Base-by-base conservation (phyloP, 2,113 vertebrate species). In the Oreochromis aureus region DNA sequence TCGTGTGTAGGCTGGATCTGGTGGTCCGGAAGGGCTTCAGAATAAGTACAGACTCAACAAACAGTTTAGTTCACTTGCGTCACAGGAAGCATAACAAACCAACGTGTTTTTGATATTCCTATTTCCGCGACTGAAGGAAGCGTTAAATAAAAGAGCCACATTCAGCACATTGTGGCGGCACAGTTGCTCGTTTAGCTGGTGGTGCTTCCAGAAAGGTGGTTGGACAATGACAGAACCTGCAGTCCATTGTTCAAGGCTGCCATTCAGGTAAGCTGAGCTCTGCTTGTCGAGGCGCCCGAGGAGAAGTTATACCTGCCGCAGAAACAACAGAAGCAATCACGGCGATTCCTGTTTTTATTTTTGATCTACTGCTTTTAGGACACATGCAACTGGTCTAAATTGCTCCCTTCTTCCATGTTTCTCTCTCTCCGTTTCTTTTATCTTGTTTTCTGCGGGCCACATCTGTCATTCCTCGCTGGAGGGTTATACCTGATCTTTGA, bases 401-500 rank as follows among this genome's bases (percentile, higher is more conserved):
- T 83, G 63, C 46, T 41, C 8, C n/a, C 81, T 81, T 89, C 78
- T 71, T 84, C 48, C 32, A 61, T 82, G 73, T 84, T 55, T 39
- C 48, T 51, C 27, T 76, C 22, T 12, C 32, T 15, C 73, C 8
- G 30, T 51, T 83, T 89, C 87, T 95, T 95, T 94, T 93, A 92
- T 94, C 86, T 89, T 71, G 82, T 87, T 89, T 87, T 91, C 93
- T 90, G 82, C 63, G 3, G 69, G 93, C 90, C 89, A 93, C 94
- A 91, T 95, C 92, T 95, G 94, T 94, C 95, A 93, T 89, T 95
- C 90, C 93, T 87, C 7, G 58, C 92, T 93, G 89, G 85, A 95
- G 91, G 93, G 91, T 94, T 92, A 91, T 90, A 92, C 66, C 87
- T 93, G 93, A 95, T 86, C 94, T 95, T 94, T 95, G 93, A 95